Base-by-base conservation (phyloP, 2,113 vertebrate genomes). In the Shinisaurus crocodilurus region DNA sequence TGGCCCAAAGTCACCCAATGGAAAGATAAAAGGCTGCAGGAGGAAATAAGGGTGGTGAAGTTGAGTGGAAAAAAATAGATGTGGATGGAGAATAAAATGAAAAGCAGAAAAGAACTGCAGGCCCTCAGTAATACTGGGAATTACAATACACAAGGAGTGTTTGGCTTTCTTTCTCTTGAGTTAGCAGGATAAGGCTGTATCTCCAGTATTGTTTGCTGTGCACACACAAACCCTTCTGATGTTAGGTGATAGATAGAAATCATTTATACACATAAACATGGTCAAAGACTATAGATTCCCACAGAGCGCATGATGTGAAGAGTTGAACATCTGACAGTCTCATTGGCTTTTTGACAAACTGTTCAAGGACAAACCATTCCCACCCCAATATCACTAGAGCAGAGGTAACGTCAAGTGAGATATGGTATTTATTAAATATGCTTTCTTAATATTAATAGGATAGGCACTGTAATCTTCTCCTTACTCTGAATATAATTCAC, bases 231-330 rank as follows among this genome's bases (percentile, higher is more conserved):
- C 92, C 94, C 93, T 94, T 97, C 97, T 96, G 97, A 97, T 97
- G 97, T 75, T 96, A 96, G 96, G 96, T 97, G 97, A 97, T 97
- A 97, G 97, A 97, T 97, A 97, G 96, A 96, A 96, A 96, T 95
- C 96, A 97, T 97, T 97, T 97, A 96, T 97, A 97, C 95, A 96
- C 96, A 97, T 97, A 97, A 97, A 96, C 97, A 96, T 90, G 54
- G 97, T 85, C 94, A 96, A 96, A 95, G 96, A 96, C 97, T 97
- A 92, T 1, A 16, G 96, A 92, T 97, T 96, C 95, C 97, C 29
- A 84, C 95, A 96, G 97, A 97, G 97, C 95, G 92, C 93, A 96
- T 97, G 96, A 97, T 97, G 96, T 92, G 96, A 96, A 96, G 95
- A 97, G 96, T 96, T 97, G 97, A 97, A 96, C 94, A 95, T 97